Percentiles rank a stretch among this genome's conserved stretches.
These are phyloP conservation scores for Shinisaurus crocodilurus DNA, from an alignment of 2,113 vertebrate species.

Conservation along the genomic window DNA sequence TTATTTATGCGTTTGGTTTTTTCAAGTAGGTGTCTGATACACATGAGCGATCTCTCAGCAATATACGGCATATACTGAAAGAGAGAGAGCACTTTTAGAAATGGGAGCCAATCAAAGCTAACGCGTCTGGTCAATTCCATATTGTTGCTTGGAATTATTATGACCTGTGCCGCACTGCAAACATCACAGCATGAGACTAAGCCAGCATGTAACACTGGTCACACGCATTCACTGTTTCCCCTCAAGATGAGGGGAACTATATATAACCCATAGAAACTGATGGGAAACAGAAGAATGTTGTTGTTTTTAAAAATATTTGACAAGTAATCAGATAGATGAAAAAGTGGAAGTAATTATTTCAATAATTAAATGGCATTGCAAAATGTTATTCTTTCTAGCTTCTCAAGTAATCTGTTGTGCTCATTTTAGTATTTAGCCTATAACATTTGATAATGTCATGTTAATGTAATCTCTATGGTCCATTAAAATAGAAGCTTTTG, in stretches of 20 bases:
- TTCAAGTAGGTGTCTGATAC: background rate
- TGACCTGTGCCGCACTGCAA: background rate
- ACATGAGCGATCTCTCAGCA: background rate
- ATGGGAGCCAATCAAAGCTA: background rate
- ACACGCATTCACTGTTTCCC: background rate
- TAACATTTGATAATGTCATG: background rate
- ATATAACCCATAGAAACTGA: background rate
- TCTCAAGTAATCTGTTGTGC: background rate
- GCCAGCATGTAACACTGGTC: background rate
- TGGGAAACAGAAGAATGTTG: background rate
- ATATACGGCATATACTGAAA: background rate
- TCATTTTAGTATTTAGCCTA: background rate
- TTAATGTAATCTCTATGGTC: background rate
- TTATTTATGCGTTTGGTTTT: background rate
- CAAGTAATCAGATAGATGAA: background rate
- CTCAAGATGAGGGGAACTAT: background rate
- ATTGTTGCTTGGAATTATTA: slow-evolving; percentile 1
- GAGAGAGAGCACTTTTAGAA: background rate
- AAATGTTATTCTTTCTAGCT: background rate
- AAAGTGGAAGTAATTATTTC: slow-evolving; percentile 3
- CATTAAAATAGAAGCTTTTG: background rate
- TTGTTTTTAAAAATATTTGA: background rate
- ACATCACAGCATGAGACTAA: background rate
- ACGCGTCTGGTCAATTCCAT: background rate
- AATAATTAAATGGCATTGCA: background rate